Base-by-base conservation (phyloP, 2,113 vertebrate species). In the Corynorhinus townsendii region DNA sequence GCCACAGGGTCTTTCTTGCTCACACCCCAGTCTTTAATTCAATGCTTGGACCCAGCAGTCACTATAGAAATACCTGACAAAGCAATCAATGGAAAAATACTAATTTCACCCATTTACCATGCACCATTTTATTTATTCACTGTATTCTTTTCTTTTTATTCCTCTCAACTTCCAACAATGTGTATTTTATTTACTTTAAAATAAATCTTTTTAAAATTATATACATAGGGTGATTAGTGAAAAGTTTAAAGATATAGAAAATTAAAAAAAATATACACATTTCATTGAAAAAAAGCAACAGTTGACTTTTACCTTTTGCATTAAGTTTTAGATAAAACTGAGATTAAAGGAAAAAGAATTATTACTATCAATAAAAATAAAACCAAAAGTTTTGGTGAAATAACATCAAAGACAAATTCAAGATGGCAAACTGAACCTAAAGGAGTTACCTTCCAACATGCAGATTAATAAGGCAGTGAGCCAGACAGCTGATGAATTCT, bases 401-500 rank as follows among this genome's bases (percentile, higher is more conserved):
- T 84, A 66, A 24, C 10, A 52, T 33, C 15, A 26, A 79, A 84
- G 72, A 82, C 11, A 89, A 81, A 71, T 71, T 81, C 47, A 89
- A 82, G 26, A 64, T 3, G 12, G n/a, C 30, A 35, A 66, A 52
- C 14, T 40, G 68, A 79, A 22, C 22, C 56, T 33, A 11, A 94
- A 87, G 11, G 40, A 89, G 56, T 98, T 98, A 99, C 99, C 99
- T 99, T 96, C 99, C 99, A 4, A 98, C 97, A 7, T 99, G 99
- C 54, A 99, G 98, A 95, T 99, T 99, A 98, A 99, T 99, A 97
- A 99, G 98, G 97, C 99, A 99, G 98, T 99, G 99, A 89, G 99
- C 99, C 76, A 99, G 98, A 54, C 99, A 99, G 96, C 99, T 99
- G 97, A 99, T 99, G 98, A 99, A 99, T 94, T 99, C 99, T 95